phyloP scores from a whole-genome alignment of 2,888 invertebrate genomes.

The Cepaea hortensis region DNA sequence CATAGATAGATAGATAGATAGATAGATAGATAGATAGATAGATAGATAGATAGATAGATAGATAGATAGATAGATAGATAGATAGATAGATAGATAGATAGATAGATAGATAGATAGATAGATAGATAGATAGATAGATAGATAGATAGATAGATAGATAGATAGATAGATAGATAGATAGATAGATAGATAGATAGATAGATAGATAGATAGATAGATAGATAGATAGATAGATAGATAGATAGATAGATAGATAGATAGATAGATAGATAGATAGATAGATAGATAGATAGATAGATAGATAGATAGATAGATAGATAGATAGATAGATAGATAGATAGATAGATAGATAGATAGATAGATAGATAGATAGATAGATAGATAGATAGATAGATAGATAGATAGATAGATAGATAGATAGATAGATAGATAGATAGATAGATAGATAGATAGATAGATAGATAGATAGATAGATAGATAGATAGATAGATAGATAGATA shows the following conservation, averaged over 20 bases:
- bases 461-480: too few relatives aligned
- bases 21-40: too few relatives aligned
- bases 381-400: neutral
- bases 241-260: too few relatives aligned
- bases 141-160: neutral
- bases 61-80: too few relatives aligned
- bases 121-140: neutral
- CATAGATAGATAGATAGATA: too few relatives aligned
- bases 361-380: neutral
- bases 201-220: neutral
- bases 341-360: neutral
- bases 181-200: neutral
- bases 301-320: neutral
- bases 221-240: too few relatives aligned
- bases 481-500: too few relatives aligned
- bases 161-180: neutral
- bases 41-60: too few relatives aligned
- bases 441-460: too few relatives aligned
- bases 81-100: neutral
- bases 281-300: too few relatives aligned
- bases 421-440: neutral
- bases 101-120: neutral
- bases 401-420: neutral
- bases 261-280: too few relatives aligned
- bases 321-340: neutral